Base-by-base conservation (phyloP, 2,888 invertebrate species). In the Girardia tigrina region DNA sequence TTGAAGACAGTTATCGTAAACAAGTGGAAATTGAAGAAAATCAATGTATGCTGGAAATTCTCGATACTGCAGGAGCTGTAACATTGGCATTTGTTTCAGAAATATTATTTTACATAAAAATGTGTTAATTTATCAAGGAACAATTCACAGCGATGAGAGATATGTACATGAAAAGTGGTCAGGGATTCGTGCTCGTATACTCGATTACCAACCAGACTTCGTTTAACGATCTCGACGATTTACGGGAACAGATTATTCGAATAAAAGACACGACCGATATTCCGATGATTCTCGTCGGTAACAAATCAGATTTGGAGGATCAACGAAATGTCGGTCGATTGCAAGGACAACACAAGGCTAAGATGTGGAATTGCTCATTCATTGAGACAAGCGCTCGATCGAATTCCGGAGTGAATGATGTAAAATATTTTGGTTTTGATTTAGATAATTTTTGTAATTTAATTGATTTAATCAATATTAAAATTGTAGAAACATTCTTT, bases 101-200 rank as follows among this genome's bases (percentile, higher is more conserved):
- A 26, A 70, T 23, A 14, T 23, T 23, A 70, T 23, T 70, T 26
- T 70, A 70, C 6, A n/a, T 28, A 28, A 72, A 29, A 29, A 4
- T n/a, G n/a, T n/a, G n/a, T n/a, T 16, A 36, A 36, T 36, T 36
- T 36, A 12, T 36, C 16, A 78, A 87, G 86, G 98, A 99, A 88
- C 98, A 98, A 90, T 98, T 99, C 86, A 98, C 98, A 81, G 97
- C 98, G 80, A 98, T 99, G 98, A 88, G 98, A 84, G 98, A 99
- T 88, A 88, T 99, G 82, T 98, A 98, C 86, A 99, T 99, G 97
- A 99, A 98, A 87, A 98, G 98, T 86, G 98, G 98, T 28, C 97
- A 98, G 86, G 97, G 97, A 79, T 99, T 98, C 86, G 92, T 99
- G 80, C 88, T 99, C 85, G 98, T 98, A 78, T 99, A 99, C 87